Percentiles rank a stretch among this genome's conserved stretches.
Evolutionary conservation across 1,140 invertebrate genomes (phyloP).

Genomic region (Micrasema minimum): DNA sequence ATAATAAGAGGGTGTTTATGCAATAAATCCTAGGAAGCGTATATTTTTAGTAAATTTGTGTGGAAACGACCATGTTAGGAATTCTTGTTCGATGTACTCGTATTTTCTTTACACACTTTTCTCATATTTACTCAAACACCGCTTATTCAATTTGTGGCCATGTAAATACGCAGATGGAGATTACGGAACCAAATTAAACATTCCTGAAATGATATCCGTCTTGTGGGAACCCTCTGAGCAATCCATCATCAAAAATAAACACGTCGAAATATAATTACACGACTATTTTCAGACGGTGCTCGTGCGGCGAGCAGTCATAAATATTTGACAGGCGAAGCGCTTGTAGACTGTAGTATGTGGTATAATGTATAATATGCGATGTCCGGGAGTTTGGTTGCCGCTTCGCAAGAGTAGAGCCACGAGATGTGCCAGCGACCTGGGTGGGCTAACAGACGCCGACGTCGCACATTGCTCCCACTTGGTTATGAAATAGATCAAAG

Average conservation of each 20-base stretch:
- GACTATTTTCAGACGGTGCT: constrained; percentile 4
- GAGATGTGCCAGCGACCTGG: constrained; percentile 4
- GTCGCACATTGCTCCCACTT: not conserved
- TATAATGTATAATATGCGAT: not conserved
- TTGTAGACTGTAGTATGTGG: not conserved
- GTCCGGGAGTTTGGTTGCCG: constrained; percentile 11
- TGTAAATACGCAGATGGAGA: too few species aligned
- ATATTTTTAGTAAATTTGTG: too few species aligned
- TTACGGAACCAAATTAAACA: too few species aligned
- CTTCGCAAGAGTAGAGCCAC: not conserved
- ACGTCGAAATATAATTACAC: constrained; percentile 23
- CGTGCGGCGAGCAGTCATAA: constrained; percentile 17
- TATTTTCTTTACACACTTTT: too few species aligned
- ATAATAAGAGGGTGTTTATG: too few species aligned
- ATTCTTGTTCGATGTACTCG: too few species aligned
- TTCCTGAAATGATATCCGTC: too few species aligned
- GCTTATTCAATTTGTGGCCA: too few species aligned
- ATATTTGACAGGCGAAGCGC: constrained; percentile 18
- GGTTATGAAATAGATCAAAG: too few species aligned
- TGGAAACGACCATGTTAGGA: too few species aligned
- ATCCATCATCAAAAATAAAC: constrained; percentile 32
- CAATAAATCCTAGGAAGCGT: too few species aligned
- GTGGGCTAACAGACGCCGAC: constrained; percentile 8
- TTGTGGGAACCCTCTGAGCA: not conserved
- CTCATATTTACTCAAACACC: too few species aligned